Base-by-base conservation (phyloP, 1,140 invertebrate genomes). In the Pinna nobilis region DNA sequence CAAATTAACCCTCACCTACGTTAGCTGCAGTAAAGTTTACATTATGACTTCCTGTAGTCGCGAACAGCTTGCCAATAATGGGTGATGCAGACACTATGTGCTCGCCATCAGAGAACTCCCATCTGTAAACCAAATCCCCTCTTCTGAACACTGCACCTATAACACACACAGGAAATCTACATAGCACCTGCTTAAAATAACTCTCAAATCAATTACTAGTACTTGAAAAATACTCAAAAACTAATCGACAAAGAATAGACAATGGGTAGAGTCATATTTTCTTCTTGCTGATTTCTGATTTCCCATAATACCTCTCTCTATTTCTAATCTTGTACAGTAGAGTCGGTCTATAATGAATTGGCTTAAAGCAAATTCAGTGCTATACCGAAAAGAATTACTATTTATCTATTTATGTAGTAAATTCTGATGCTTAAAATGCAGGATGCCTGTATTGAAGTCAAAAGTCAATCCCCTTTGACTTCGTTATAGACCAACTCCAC, bases 11-110 rank as follows among this genome's bases (percentile, higher is more conserved):
- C 63, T 66, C 51, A 66, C 63, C 63, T 13, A 66, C 18, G 33
- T 66, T 66, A n/a, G 33, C 25, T 37, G 63, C 63, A 9, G 63
- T 66, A 20, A 66, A 37, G 51, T 66, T 66, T 9, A 66, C 49
- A 28, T n/a, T 35, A 20, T 51, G 49, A 11, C 11, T 51, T 4
- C 63, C 63, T 20, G 44, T 1, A 9, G 18, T 2, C 3, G 44
- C 25, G n/a, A 66, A 51, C 13, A 6, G 23, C 23, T 51, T 51
- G 7, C 32, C 37, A 18, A 35, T 35, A 1, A 66, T 33, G 25
- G 47, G 49, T 25, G 32, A 37, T 2, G 47, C 3, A 9, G 63
- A 35, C 49, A 66, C n/a, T 15, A 13, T 23, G 7, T 66, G 44
- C 25, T 9, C 32, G 20, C 63, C 63, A 66, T 66, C 63, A 37